A percentile compares a stretch with the other conserved stretches of the same genome.
These are phyloP conservation scores for Alentia gelatinosa DNA, from an alignment of 2,888 invertebrate genomes.

Conservation along the genomic window DNA sequence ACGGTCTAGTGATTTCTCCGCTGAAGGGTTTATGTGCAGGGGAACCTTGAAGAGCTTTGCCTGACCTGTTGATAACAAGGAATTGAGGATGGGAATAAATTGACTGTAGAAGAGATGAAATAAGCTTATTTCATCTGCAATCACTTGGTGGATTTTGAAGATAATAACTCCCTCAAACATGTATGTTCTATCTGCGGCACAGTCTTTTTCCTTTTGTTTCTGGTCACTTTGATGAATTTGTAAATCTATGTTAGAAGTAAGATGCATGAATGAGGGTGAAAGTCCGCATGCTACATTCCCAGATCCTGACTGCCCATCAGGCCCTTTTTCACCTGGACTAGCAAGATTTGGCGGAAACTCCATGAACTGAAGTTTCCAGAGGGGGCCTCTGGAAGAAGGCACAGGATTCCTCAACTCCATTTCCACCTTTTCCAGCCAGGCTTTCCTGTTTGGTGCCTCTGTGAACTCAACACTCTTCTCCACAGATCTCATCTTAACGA, in stretches of 20 bases:
- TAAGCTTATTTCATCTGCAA: neutral
- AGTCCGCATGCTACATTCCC: neutral
- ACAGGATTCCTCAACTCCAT: neutral
- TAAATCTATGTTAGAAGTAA: no score
- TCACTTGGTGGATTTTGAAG: slow-evolving; percentile 24
- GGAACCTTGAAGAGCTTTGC: neutral
- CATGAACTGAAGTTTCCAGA: slow-evolving; percentile 11
- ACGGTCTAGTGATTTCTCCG: neutral
- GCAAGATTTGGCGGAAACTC: neutral
- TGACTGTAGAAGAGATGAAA: neutral
- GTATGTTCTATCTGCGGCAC: neutral
- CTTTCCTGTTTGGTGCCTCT: neutral
- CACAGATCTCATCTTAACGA: neutral
- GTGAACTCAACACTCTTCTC: neutral
- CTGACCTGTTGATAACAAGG: neutral
- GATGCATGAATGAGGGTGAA: neutral
- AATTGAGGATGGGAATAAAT: neutral
- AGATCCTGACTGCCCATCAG: neutral
- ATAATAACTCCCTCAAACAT: neutral
- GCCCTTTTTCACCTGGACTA: neutral
- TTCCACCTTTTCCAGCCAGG: slow-evolving; percentile 14
- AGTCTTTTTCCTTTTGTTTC: neutral
- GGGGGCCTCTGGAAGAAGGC: neutral
- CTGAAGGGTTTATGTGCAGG: neutral
- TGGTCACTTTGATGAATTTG: no score